Percentiles rank a stretch among this genome's conserved stretches.
Evolutionary conservation across 2,888 invertebrate genomes (phyloP).

Genomic region (Gymnocheta viridis): DNA sequence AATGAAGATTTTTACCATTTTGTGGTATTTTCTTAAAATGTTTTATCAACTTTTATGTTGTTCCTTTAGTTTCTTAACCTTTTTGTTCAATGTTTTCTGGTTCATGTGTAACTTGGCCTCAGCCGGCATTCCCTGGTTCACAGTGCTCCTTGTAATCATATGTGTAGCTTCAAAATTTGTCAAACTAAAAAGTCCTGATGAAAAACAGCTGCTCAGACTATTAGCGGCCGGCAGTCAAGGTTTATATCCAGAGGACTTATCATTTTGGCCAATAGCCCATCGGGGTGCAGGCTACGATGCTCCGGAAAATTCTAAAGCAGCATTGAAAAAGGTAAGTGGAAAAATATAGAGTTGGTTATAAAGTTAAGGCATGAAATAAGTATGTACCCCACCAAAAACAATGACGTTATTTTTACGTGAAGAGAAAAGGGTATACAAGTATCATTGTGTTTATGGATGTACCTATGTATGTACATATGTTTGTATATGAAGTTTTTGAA

Average conservation of each 20-base stretch:
- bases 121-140: conserved; percentile 80
- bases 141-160: conserved; percentile 77
- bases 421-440: conserved; percentile 39
- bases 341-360: conserved; percentile 19
- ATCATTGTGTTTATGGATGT: conserved; percentile 18
- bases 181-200: conserved; percentile 79
- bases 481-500: not conserved
- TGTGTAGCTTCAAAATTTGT: conserved; percentile 81
- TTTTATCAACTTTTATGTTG: conserved; percentile 80
- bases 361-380: conserved; percentile 1
- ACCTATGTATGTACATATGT: not conserved
- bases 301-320: conserved; percentile 81
- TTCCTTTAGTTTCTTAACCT: conserved; percentile 77
- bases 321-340: conserved; percentile 79
- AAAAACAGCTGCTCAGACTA: conserved; percentile 78
- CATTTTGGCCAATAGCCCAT: conserved; percentile 81
- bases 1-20: conserved; percentile 78
- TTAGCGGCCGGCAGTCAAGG: conserved; percentile 74
- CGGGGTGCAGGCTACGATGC: conserved; percentile 81
- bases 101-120: conserved; percentile 80
- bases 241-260: conserved; percentile 77
- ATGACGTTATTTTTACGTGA: conserved; percentile 62
- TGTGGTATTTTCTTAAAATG: conserved; percentile 80
- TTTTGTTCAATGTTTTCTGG: conserved; percentile 81
- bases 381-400: not conserved